Conservation (phyloP, 2,888 invertebrate genomes). For the Poecilobothrus nobilitatus region DNA sequence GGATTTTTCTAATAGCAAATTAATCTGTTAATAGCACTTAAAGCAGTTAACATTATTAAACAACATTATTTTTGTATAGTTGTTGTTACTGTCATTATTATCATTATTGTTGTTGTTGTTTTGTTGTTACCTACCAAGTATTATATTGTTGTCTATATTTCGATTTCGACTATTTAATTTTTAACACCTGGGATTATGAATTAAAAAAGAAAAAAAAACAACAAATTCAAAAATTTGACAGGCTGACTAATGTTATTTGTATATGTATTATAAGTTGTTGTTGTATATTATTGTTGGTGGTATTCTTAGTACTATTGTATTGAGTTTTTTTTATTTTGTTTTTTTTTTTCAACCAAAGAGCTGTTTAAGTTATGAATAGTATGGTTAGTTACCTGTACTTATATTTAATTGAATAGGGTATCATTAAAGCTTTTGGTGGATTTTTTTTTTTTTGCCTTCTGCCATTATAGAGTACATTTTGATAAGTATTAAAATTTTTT, state of each 20-base stretch:
- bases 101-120: background rate
- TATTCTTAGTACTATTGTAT: background rate
- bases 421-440: background rate
- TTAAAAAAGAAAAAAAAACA: background rate
- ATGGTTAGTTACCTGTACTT: conserved; percentile 6
- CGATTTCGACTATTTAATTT: background rate
- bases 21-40: conserved; percentile 6
- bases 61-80: background rate
- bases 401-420: background rate
- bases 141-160: background rate
- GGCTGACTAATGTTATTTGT: background rate
- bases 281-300: background rate
- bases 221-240: background rate
- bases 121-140: no score
- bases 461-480: background rate
- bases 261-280: background rate
- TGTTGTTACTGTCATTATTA: background rate
- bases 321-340: no score
- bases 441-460: background rate
- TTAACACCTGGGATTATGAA: conserved; percentile 3
- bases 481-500: background rate
- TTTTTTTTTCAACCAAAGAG: no score
- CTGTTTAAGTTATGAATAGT: background rate
- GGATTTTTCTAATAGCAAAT: conserved; percentile 6
- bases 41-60: conserved; percentile 6